Base-by-base conservation (phyloP, 2,888 invertebrate genomes). In the Conchocele bisecta region DNA sequence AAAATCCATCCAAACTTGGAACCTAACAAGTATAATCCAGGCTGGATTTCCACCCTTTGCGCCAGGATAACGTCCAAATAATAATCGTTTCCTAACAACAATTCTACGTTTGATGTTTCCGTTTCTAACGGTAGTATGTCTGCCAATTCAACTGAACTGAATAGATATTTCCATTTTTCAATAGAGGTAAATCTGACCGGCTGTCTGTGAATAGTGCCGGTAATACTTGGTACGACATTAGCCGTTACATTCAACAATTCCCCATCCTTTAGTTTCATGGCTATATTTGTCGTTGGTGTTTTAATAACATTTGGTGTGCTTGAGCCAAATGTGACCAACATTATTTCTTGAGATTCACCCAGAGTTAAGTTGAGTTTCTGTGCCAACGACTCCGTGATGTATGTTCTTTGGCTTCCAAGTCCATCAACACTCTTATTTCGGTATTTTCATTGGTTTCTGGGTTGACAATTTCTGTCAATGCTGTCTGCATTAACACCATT, bases 391-490 rank as follows among this genome's bases (percentile, higher is more conserved):
- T 59, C 35, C 17, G 33, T 42, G 20, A 63, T 51, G 35, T 63
- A 63, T n/a, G 46, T 69, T 26, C 69, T 29, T 11, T 57, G 69
- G 28, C 54, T 60, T 9, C 66, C 59, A 44, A 53, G 17, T 66
- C 58, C 24, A 66, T 22, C 13, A 66, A 37, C 20, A 66, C 28
- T 1, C 66, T 42, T 0, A 29, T 29, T 15, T 3, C 22, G 28
- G 31, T n/a, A 22, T 46, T n/a, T 24, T 24, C 26, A 3, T 28
- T 42, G 17, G 29, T 51, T 15, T 15, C 35, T 33, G 33, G 66
- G 37, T 66, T 66, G 24, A 17, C 46, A 17, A 59, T 33, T 13
- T 54, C 35, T 29, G 50, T 50, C 33, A 42, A 7, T 35, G 51
- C 59, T 46, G 51, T 58, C 24, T 65, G 65, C 58, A 65, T 65